phyloP scores from a whole-genome alignment of 2,888 invertebrate species.

The Eumerus sabulonum region DNA sequence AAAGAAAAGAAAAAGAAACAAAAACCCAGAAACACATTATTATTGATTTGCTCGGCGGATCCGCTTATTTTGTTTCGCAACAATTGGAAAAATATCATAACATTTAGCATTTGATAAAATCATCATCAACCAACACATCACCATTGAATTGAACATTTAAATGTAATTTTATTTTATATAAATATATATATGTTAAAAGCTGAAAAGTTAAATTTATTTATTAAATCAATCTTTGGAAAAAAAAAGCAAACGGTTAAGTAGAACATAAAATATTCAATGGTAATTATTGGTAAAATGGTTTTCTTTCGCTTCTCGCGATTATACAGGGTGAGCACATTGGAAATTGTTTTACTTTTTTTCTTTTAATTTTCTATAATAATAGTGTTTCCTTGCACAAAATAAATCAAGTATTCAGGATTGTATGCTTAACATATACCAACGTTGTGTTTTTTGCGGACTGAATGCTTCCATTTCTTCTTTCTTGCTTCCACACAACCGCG shows the following conservation, averaged over 20 bases:
- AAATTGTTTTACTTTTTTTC: no score
- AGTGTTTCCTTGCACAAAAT: constrained; percentile 64
- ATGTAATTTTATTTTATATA: constrained; percentile 41
- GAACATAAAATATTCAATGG: constrained; percentile 67
- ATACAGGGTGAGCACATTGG: no score
- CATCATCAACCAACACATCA: constrained; percentile 70
- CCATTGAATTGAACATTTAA: constrained; percentile 69
- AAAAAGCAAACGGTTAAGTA: constrained; percentile 16
- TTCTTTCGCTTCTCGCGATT: neutral
- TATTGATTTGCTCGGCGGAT: constrained; percentile 51
- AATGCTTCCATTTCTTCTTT: no score
- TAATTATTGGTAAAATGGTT: constrained; percentile 53
- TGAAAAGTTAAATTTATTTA: constrained; percentile 45
- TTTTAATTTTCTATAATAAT: constrained; percentile 11
- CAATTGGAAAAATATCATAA: constrained; percentile 71
- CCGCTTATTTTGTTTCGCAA: constrained; percentile 65
- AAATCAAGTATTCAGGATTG: neutral
- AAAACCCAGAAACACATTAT: constrained; percentile 73
- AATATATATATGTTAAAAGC: constrained; percentile 49
- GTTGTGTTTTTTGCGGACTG: no score
- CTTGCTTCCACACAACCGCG: neutral
- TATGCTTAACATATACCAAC: constrained; percentile 35
- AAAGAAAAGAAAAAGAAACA: constrained; percentile 38
- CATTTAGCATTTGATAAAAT: constrained; percentile 79
- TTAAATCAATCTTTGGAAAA: constrained; percentile 4